phyloP scores from a whole-genome alignment of 1,140 invertebrate species.

The Armadillidium nasatum region DNA sequence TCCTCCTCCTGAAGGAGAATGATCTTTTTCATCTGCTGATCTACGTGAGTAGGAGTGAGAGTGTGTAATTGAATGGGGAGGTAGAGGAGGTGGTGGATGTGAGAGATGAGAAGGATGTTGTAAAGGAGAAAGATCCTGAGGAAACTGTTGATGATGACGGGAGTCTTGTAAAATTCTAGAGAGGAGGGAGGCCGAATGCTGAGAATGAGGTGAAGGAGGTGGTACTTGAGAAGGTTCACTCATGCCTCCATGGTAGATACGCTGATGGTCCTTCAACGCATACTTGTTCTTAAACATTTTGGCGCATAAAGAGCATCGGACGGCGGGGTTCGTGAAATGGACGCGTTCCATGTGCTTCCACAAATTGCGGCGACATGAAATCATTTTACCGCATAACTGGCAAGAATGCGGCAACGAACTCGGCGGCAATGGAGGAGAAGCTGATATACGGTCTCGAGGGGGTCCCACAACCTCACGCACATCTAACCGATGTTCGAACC shows the following conservation, averaged over 20 bases:
- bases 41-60: neutral
- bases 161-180: slow-evolving; percentile 43
- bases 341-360: slow-evolving; percentile 45
- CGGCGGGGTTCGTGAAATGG: slow-evolving; percentile 44
- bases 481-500: slow-evolving; percentile 5
- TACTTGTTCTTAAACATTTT: slow-evolving; percentile 45
- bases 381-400: slow-evolving; percentile 44
- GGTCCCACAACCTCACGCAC: neutral
- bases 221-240: slow-evolving; percentile 36
- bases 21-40: neutral
- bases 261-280: slow-evolving; percentile 44
- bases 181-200: slow-evolving; percentile 39
- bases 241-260: slow-evolving; percentile 44
- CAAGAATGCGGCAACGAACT: slow-evolving; percentile 42
- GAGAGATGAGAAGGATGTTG: slow-evolving; percentile 22
- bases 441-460: slow-evolving; percentile 29
- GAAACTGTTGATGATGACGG: slow-evolving; percentile 35
- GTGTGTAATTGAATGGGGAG: slow-evolving; percentile 14
- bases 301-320: slow-evolving; percentile 44
- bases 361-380: slow-evolving; percentile 43
- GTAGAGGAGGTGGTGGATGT: slow-evolving; percentile 16
- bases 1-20: neutral
- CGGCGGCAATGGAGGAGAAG: slow-evolving; percentile 42
- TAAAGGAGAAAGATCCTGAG: slow-evolving; percentile 22
- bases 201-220: slow-evolving; percentile 35